phyloP scores from a whole-genome alignment of 2,113 vertebrate genomes.

The Plecturocebus donacophilus region DNA sequence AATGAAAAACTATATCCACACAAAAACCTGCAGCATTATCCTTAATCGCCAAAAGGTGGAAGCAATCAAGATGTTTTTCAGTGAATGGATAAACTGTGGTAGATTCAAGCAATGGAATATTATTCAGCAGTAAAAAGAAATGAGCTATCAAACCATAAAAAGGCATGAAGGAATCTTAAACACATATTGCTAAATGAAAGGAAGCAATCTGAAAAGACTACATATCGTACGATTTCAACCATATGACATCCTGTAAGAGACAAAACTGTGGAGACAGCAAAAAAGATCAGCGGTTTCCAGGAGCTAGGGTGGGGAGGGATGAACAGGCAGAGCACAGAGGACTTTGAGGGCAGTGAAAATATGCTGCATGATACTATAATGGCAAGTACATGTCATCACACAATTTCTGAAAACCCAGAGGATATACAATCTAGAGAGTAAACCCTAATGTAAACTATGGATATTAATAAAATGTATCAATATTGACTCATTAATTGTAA shows the following conservation, averaged over 20 bases:
- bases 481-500: background rate
- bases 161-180: background rate
- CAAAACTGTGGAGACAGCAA: background rate
- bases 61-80: background rate
- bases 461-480: background rate
- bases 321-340: background rate
- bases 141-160: background rate
- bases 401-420: background rate
- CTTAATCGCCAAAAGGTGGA: background rate
- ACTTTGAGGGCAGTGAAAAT: background rate
- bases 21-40: background rate
- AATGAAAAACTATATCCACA: background rate
- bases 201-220: background rate
- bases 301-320: background rate
- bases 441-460: background rate
- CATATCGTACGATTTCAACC: background rate
- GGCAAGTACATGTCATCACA: background rate
- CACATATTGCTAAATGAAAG: background rate
- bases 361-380: background rate
- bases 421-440: background rate
- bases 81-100: background rate
- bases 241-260: background rate
- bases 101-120: background rate
- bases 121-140: background rate
- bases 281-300: background rate